A percentile compares a stretch with the other conserved stretches of the same genome.
Evolutionary conservation across 1,140 invertebrate genomes (phyloP).

Genomic region (Drosophila pandora): DNA sequence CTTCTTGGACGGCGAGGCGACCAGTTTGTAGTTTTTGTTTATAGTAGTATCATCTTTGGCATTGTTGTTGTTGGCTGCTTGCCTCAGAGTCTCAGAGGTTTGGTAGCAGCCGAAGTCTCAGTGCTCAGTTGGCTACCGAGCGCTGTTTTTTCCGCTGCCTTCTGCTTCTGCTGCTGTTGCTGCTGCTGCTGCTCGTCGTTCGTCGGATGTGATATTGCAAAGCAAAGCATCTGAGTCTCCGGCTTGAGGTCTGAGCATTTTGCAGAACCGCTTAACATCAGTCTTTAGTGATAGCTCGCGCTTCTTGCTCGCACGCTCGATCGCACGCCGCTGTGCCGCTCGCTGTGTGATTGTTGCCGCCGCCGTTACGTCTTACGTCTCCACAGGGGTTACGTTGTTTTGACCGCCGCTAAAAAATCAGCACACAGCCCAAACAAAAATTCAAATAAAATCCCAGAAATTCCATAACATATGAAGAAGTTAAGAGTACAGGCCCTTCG

Average conservation of each 20-base stretch:
- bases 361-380: constrained; percentile 2
- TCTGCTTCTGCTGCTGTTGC: constrained; percentile 35
- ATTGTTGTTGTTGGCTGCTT: constrained; percentile 19
- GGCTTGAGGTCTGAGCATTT: constrained; percentile 67
- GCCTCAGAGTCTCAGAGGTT: constrained; percentile 1
- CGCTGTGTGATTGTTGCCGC: constrained; percentile 29
- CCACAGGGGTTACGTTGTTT: constrained; percentile 25
- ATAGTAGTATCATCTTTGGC: constrained; percentile 62
- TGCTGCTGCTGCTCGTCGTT: constrained; percentile 40
- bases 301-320: constrained; percentile 82
- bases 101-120: constrained; percentile 40
- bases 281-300: constrained; percentile 84
- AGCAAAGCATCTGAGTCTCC: constrained; percentile 59
- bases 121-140: constrained; percentile 39
- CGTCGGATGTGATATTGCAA: constrained; percentile 65
- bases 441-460: constrained; percentile 12
- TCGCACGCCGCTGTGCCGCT: constrained; percentile 66
- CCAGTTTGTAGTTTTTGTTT: constrained; percentile 80
- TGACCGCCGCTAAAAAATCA: constrained; percentile 33
- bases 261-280: constrained; percentile 83
- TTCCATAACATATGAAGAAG: neutral
- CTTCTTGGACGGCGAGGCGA: constrained; percentile 27
- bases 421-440: constrained; percentile 17
- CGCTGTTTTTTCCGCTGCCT: constrained; percentile 26
- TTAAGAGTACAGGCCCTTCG: neutral